Percentiles rank a stretch among this genome's conserved stretches.
Evolutionary conservation across 1,140 invertebrate species (phyloP).

Genomic region (Aphelenchoides besseyi): DNA sequence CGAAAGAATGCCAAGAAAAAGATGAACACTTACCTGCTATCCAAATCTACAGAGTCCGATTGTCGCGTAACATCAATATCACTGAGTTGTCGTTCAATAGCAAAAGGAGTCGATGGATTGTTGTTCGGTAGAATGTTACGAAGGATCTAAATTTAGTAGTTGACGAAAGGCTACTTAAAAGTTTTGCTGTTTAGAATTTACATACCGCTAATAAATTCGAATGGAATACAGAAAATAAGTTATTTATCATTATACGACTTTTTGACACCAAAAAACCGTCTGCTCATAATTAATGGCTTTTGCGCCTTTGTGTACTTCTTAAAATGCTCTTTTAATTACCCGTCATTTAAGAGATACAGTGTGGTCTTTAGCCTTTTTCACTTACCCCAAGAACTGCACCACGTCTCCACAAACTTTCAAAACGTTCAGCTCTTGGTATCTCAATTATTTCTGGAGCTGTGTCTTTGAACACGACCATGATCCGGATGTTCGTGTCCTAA

Average conservation of each 20-base stretch:
- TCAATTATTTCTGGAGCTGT: too few species aligned
- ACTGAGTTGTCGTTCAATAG: conserved; percentile 24
- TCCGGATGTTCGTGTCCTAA: too few species aligned
- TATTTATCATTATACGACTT: background rate
- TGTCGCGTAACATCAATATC: conserved; percentile 24
- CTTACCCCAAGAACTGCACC: conserved; percentile 19
- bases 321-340: background rate
- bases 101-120: background rate
- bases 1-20: conserved; percentile 27
- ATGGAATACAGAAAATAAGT: background rate
- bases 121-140: conserved; percentile 5
- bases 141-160: conserved; percentile 19
- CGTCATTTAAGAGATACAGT: too few species aligned
- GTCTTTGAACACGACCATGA: too few species aligned
- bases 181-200: too few species aligned
- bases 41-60: conserved; percentile 15
- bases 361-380: background rate
- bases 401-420: conserved; percentile 2
- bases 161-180: background rate
- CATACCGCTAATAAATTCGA: too few species aligned
- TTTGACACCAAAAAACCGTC: conserved; percentile 1
- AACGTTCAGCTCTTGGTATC: too few species aligned
- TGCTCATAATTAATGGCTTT: background rate
- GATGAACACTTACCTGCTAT: background rate
- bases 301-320: background rate